phyloP scores from a whole-genome alignment of 2,113 vertebrate genomes.

The Pontoporia blainvillei region DNA sequence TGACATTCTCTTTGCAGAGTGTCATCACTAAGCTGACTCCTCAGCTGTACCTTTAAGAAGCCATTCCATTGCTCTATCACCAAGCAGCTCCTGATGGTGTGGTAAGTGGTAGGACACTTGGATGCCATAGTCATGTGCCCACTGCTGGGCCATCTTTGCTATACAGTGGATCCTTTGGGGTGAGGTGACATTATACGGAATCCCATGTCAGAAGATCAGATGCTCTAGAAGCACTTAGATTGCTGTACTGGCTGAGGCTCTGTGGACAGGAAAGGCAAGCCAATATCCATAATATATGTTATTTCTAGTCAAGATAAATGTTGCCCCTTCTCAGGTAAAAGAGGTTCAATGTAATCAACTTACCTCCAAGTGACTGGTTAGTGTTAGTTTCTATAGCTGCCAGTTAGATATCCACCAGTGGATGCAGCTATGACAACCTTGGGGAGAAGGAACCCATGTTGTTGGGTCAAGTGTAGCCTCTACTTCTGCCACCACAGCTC shows the following conservation, averaged over 20 bases:
- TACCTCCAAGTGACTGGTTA: background rate
- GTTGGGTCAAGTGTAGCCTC: background rate
- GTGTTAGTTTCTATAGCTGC: background rate
- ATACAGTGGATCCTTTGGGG: background rate
- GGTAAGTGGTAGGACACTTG: background rate
- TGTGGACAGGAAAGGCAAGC: background rate
- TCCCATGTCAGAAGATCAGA: background rate
- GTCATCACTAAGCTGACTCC: background rate
- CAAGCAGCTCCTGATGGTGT: background rate
- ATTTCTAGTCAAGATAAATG: background rate
- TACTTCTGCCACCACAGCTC: background rate
- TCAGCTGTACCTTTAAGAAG: background rate
- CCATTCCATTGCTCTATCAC: background rate
- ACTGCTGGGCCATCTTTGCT: background rate
- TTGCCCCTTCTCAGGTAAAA: background rate
- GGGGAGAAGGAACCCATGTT: background rate
- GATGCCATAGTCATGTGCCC: background rate
- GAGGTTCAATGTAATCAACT: background rate
- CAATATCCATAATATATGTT: background rate
- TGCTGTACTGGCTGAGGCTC: background rate
- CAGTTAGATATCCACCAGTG: background rate
- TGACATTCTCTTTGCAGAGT: background rate
- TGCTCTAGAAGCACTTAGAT: too few species aligned
- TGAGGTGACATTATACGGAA: background rate
- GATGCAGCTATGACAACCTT: background rate